Evolutionary conservation across 2,113 vertebrate species (phyloP).

Genomic region (Eulemur rufifrons): DNA sequence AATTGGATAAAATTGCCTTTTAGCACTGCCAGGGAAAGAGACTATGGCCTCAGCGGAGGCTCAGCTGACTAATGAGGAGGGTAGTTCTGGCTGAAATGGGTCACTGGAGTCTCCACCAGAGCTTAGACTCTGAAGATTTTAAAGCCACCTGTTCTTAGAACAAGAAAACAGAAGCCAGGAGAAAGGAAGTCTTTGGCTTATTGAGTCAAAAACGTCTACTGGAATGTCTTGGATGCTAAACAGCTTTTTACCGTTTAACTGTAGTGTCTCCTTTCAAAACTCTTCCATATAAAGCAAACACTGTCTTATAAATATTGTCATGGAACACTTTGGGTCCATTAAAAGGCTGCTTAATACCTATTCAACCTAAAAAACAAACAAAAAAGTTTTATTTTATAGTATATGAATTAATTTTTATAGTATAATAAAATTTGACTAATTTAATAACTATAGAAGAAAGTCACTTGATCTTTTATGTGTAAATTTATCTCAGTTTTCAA

Average conservation of each 20-base stretch:
- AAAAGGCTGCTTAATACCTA: not conserved
- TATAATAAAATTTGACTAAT: not conserved
- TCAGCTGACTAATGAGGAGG: fast-evolving
- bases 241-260: not conserved
- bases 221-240: not conserved
- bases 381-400: not conserved
- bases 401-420: not conserved
- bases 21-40: not conserved
- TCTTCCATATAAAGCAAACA: not conserved
- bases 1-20: not conserved
- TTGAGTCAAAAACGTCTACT: not conserved
- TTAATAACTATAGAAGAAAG: not conserved
- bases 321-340: not conserved
- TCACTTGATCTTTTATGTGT: not conserved
- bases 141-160: not conserved
- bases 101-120: not conserved
- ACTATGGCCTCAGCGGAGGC: not conserved
- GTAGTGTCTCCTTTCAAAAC: not conserved
- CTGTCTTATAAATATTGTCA: not conserved
- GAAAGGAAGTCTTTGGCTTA: not conserved
- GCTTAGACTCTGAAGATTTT: not conserved
- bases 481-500: not conserved
- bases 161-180: not conserved
- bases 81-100: not conserved
- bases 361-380: not conserved